Evolutionary conservation across 2,797 vertebrate species (phyloP), one percentile per base, ranked within the genome.

Genomic region (Hoplostethus atlanticus): DNA sequence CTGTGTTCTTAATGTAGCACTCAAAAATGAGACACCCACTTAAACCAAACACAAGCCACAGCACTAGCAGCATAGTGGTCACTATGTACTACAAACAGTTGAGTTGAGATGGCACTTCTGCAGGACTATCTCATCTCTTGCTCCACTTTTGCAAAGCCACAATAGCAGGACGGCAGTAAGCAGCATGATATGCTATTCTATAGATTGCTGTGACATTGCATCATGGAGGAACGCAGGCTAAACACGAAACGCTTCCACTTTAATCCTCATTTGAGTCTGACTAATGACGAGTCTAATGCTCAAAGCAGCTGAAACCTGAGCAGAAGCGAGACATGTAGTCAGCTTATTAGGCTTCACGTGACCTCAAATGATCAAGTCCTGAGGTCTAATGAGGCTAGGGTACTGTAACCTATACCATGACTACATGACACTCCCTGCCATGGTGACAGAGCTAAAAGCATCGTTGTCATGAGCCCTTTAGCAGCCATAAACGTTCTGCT

Each of bases 111-210:
- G 66, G 64, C 53, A 64, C 50, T 17, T 71, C 51, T 67, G 47
- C 61, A 60, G 55, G 17, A 50, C 25, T 17, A 15, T 71, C 58
- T 88, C 84, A 89, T 89, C 69, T 87, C 51, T 61, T 9, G 71
- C 54, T 53, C 72, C 68, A 82, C 77, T 70, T 88, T 89, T 64
- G 54, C 52, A 71, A 62, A 46, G 31, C n/a, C 25, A 61, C 59
- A 83, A 72, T 11, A 53, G 59, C 11, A 73, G 7, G 17, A 46
- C 61, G 31, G 13, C 34, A 52, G 50, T 50, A 25, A 69, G 31
- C 51, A 36, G 11, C 3, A 6, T 55, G 28, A 3, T 42, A 1
- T 50, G 34, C 25, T 44, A 10, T 60, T 75, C 13, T 60, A 40
- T 12, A 25, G 30, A 62, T 71, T 68, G 9, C 30, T 47, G 42